A percentile compares a stretch with the other conserved stretches of the same genome.
Evolutionary conservation across 30 jellyfish, hydroid and myxozoan genomes (phyloP).

Genomic region (Rhopilema esculentum): DNA sequence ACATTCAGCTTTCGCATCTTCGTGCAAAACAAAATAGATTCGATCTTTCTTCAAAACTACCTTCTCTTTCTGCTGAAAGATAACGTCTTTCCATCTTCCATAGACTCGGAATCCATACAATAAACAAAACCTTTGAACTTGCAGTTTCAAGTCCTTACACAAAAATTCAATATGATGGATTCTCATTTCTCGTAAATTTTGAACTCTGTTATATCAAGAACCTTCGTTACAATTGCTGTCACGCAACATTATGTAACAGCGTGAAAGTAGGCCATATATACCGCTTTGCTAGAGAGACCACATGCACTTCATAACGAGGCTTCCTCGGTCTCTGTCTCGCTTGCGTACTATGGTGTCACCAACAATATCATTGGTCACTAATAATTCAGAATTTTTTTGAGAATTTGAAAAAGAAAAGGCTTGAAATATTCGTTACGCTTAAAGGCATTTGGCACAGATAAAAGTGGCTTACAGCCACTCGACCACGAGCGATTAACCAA

Average conservation of each 20-base stretch:
- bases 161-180: slow-evolving; percentile 82
- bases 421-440: too few species aligned
- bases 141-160: slow-evolving; percentile 65
- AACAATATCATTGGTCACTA: slow-evolving; percentile 28
- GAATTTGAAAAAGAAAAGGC: too few species aligned
- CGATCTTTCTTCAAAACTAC: slow-evolving; percentile 58
- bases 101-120: slow-evolving; percentile 42
- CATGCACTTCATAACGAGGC: too few species aligned
- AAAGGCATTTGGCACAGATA: too few species aligned
- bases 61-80: slow-evolving; percentile 9
- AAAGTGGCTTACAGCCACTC: too few species aligned
- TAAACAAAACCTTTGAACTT: slow-evolving; percentile 43
- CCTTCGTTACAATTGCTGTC: neutral
- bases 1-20: slow-evolving; percentile 10
- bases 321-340: neutral
- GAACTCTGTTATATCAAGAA: too few species aligned
- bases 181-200: slow-evolving; percentile 47
- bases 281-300: neutral
- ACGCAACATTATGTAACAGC: neutral
- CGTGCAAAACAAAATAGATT: slow-evolving; percentile 63
- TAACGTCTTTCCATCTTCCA: slow-evolving; percentile 59
- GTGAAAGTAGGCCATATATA: neutral
- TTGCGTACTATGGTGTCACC: slow-evolving; percentile 17
- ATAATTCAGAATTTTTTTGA: too few species aligned
- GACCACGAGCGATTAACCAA: too few species aligned